phyloP scores from a whole-genome alignment of 1,140 invertebrate genomes.

The Stratiolaelaps scimitus region DNA sequence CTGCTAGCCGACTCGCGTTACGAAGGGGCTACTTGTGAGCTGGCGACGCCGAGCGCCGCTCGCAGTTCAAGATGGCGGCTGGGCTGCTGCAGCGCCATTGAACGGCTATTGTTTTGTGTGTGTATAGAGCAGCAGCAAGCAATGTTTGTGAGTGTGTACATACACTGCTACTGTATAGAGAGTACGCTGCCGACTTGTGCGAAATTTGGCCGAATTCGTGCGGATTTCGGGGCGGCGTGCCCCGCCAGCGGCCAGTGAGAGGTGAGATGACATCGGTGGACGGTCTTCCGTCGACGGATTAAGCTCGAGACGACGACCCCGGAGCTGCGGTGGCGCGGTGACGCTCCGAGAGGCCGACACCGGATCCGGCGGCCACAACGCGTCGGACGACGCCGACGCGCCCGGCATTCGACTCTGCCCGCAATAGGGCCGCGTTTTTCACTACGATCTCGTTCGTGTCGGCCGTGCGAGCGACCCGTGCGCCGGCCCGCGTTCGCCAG shows the following conservation, averaged over 20 bases:
- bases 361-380: too few relatives aligned
- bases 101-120: slow-evolving; percentile 29
- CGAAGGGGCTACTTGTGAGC: slow-evolving; percentile 26
- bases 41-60: slow-evolving; percentile 27
- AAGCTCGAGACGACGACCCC: too few relatives aligned
- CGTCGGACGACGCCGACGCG: too few relatives aligned
- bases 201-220: slow-evolving; percentile 19
- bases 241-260: slow-evolving; percentile 15
- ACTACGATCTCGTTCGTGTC: too few relatives aligned
- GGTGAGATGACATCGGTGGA: slow-evolving; percentile 9
- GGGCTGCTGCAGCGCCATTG: slow-evolving; percentile 19
- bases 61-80: slow-evolving; percentile 24
- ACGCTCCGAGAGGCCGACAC: too few relatives aligned
- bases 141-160: slow-evolving; percentile 29
- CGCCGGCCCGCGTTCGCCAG: too few relatives aligned
- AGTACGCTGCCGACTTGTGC: slow-evolving; percentile 19
- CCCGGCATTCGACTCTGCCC: too few relatives aligned
- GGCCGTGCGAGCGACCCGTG: too few relatives aligned
- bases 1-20: slow-evolving; percentile 1
- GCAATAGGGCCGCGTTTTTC: too few relatives aligned
- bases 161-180: slow-evolving; percentile 6
- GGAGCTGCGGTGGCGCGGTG: too few relatives aligned
- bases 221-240: background rate
- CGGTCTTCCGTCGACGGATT: too few relatives aligned
- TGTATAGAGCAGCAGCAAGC: slow-evolving; percentile 17